These are phyloP conservation scores for Peucedramus taeniatus DNA, from an alignment of 2,113 vertebrate species.

Conservation along the genomic window DNA sequence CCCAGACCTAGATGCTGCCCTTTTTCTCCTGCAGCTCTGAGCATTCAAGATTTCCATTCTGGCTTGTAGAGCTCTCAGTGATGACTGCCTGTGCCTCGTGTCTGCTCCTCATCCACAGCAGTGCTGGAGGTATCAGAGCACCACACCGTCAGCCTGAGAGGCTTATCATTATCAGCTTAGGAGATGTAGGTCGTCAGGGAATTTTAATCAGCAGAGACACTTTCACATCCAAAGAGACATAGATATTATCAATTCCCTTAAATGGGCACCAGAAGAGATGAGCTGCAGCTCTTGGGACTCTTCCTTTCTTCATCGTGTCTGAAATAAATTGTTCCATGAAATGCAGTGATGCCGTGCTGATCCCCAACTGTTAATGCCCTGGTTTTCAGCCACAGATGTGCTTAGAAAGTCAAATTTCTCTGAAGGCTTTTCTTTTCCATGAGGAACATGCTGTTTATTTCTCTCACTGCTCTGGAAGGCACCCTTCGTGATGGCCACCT, in stretches of 20 bases:
- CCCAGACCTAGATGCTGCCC: neutral
- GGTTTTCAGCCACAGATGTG: neutral
- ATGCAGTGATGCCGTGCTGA: rapidly evolving
- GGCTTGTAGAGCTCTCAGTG: neutral
- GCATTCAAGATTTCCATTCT: neutral
- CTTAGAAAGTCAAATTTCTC: neutral
- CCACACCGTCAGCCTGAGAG: slow-evolving; percentile 70
- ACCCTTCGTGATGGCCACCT: neutral
- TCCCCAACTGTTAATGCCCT: neutral
- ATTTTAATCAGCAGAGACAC: slow-evolving; percentile 64
- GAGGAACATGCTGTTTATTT: neutral
- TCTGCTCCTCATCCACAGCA: slow-evolving; percentile 53
- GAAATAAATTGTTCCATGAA: neutral
- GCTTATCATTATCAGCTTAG: slow-evolving; percentile 85
- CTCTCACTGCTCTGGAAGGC: neutral
- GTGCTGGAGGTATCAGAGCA: slow-evolving; percentile 59
- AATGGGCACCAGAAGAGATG: neutral
- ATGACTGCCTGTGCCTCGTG: neutral
- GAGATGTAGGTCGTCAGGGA: slow-evolving; percentile 76
- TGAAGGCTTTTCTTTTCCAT: neutral
- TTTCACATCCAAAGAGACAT: slow-evolving; percentile 39
- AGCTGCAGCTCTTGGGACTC: neutral
- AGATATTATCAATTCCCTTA: slow-evolving; percentile 34
- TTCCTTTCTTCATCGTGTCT: neutral
- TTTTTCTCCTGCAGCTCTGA: rapidly evolving